Evolutionary conservation across 2,113 vertebrate genomes (phyloP), one percentile per base, ranked within the genome.

Genomic region (Pelobates fuscus): DNA sequence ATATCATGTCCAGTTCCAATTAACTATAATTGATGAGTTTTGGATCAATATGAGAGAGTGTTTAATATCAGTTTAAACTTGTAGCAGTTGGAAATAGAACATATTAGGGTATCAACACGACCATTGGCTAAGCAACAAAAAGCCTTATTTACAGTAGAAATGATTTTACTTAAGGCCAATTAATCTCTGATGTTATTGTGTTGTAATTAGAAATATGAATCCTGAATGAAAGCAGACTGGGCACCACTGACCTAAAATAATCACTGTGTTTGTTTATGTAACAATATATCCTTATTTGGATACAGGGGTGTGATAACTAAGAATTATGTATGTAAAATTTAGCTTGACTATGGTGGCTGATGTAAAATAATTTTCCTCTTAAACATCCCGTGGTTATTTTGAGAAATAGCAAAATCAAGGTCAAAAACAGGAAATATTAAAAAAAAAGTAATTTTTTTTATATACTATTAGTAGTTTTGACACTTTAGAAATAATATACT

Each of bases 321-420:
- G n/a, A n/a, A 75, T 49, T 81, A 72, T 77, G 83, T 78, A 41
- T n/a, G 54, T 85, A 81, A 80, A 81, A 77, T 72, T 81, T 84
- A 84, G 64, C 57, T 62, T 76, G 67, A 78, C 70, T 62, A 81
- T 78, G 62, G 78, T 41, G 78, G 72, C 62, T 15, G 24, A 8
- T 27, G 21, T 57, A 37, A 5, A 37, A 37, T 37, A 37, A 6
- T 10, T 37, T 5, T 37, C 32, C 32, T 37, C 32, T 37, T 10
- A 37, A 37, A 37, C 32, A 37, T 6, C 10, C 32, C 32, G 5
- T 10, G 32, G 10, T 10, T 37, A 37, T 5, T 37, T 37, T 37
- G 32, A 10, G 10, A 6, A 5, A 37, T 37, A 37, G 32, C 5
- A 6, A 37, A 37, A 37, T 37, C 32, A 6, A 37, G 32, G 5